Percentiles rank a stretch among this genome's conserved stretches.
These are phyloP conservation scores for Leptinotarsa defecta DNA, from an alignment of 1,140 invertebrate species.

Conservation along the genomic window DNA sequence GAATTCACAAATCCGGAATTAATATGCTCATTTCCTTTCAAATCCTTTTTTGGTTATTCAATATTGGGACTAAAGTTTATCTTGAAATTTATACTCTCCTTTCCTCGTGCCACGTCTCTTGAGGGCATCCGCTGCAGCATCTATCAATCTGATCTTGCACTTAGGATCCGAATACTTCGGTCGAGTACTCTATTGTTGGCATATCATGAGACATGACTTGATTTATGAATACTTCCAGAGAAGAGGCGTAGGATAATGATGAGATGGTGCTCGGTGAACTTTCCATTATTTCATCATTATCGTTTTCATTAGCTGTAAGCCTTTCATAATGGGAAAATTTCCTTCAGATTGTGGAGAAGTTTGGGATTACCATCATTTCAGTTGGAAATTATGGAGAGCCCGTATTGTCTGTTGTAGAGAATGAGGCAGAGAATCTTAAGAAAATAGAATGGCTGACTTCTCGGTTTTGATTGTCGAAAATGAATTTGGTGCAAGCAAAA, in stretches of 20 bases:
- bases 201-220: background rate
- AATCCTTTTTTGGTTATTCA: too few relatives aligned
- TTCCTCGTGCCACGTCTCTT: background rate
- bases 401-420: too few relatives aligned
- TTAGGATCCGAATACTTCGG: background rate
- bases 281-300: slow-evolving; percentile 14
- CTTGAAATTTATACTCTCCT: background rate
- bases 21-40: too few relatives aligned
- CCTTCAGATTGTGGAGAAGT: too few relatives aligned
- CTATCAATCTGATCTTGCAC: background rate
- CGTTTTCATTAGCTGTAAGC: background rate
- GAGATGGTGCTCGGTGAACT: background rate
- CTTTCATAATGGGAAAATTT: slow-evolving; percentile 6
- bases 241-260: slow-evolving; percentile 5
- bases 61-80: background rate
- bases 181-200: slow-evolving; percentile 5
- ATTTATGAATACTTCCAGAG: slow-evolving; percentile 17
- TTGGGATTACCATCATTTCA: too few relatives aligned
- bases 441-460: too few relatives aligned
- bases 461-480: too few relatives aligned
- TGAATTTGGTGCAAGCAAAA: too few relatives aligned
- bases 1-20: too few relatives aligned
- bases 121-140: background rate
- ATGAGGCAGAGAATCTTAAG: too few relatives aligned
- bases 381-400: too few relatives aligned